phyloP scores from a whole-genome alignment of 2,888 invertebrate species.

The Hecatera dysodea region DNA sequence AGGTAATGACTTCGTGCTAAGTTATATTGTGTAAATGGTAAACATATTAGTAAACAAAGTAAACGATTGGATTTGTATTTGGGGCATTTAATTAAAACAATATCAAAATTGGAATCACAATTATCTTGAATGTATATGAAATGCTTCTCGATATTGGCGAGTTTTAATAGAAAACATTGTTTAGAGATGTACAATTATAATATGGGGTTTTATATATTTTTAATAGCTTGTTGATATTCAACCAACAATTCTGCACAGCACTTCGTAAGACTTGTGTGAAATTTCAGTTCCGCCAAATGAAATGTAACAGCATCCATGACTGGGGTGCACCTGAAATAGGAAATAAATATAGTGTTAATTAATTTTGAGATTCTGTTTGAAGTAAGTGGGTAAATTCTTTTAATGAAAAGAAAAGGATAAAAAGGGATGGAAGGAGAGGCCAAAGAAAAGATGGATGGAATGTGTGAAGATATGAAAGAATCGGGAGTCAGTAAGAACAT shows the following conservation, averaged over 20 bases:
- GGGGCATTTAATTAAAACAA: conserved; percentile 6
- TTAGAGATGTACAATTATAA: not conserved
- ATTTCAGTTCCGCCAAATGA: conserved; percentile 83
- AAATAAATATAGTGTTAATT: conserved; percentile 14
- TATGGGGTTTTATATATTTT: not conserved
- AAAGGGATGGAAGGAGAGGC: not conserved
- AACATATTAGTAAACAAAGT: not conserved
- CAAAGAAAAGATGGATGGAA: not conserved
- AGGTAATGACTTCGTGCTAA: not conserved
- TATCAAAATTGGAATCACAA: conserved; percentile 5
- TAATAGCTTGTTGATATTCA: conserved; percentile 25
- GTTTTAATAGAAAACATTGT: not conserved
- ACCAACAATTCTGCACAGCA: conserved; percentile 77
- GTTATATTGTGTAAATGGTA: not conserved
- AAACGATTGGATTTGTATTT: not conserved
- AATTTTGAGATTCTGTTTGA: not conserved
- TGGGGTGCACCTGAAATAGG: conserved; percentile 82
- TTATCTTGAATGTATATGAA: not conserved
- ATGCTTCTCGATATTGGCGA: not conserved
- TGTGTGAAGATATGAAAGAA: not conserved
- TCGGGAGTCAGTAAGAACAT: not conserved
- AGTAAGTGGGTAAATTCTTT: not conserved
- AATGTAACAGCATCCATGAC: conserved; percentile 84
- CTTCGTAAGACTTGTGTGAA: conserved; percentile 82
- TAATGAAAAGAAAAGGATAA: not conserved